Base-by-base conservation (phyloP, 2,888 invertebrate species). In the Drosophila tanythrix region DNA sequence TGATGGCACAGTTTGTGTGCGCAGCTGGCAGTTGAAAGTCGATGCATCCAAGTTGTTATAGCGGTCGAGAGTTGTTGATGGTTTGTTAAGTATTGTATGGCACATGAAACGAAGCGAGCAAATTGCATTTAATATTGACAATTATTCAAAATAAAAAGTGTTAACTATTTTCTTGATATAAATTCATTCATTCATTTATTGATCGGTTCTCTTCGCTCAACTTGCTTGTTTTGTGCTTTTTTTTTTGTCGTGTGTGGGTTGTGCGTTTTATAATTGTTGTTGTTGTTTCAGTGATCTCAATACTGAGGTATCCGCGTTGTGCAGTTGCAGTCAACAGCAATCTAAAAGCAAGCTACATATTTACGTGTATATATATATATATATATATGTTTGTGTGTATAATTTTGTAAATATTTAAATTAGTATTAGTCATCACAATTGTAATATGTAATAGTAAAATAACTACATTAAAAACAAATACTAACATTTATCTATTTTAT, bases 1-100 rank as follows among this genome's bases (percentile, higher is more conserved):
- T 31, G 71, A 59, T 27, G 90, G 73, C 78, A 75, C 82, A 70
- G 77, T 76, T 53, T 72, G 79, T 52, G 75, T 64, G 63, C 81
- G 81, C 74, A 76, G 69, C 82, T 86, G 71, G 46, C 63, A 73
- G 74, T 66, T 56, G 61, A 56, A 61, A 62, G 73, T 64, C 51
- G 62, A 48, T 56, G 36, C 50, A 46, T 46, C 51, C 64, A 52
- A 53, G 52, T 53, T 4, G n/a, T 51, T 40, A 15, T 15, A 38
- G 21, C 46, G 8, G 25, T 46, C 8, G 25, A 25, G 15, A 46
- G 46, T 8, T 52, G 57, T n/a, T 46, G 58, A 36, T 36, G 36
- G n/a, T 56, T 48, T 40, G 27, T 50, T n/a, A 66, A 3, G 27
- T 50, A 56, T 8, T 13, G 48, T 68, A 50, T 43, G 58, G 63